Percentiles rank a stretch among this genome's conserved stretches.
Conservation (phyloP, 2,888 invertebrate species). For the Tethea ocularis region DNA sequence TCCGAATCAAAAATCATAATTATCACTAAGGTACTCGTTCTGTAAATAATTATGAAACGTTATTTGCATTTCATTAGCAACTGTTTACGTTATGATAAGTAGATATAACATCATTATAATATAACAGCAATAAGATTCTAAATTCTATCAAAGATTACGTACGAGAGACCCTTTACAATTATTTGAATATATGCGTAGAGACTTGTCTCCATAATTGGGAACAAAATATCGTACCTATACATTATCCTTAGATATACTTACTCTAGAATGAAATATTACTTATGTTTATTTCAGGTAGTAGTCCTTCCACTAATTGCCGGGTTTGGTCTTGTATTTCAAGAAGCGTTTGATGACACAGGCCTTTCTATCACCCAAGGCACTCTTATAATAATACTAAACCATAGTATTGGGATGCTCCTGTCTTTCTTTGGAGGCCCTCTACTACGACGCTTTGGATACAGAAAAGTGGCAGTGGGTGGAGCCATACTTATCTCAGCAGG, state of each 20-base stretch:
- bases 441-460: conserved; percentile 84
- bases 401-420: conserved; percentile 86
- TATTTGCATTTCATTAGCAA: conserved; percentile 7
- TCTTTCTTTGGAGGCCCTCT: conserved; percentile 87
- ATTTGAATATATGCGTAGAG: too few relatives aligned
- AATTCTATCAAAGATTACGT: neutral
- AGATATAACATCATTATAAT: neutral
- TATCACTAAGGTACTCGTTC: neutral
- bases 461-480: conserved; percentile 85
- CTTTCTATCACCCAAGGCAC: conserved; percentile 85
- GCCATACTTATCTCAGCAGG: conserved; percentile 82
- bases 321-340: conserved; percentile 87
- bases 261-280: neutral
- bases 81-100: conserved; percentile 18
- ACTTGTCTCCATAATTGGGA: too few relatives aligned
- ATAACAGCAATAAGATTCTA: neutral
- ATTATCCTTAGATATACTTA: neutral
- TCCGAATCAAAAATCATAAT: neutral
- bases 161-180: neutral
- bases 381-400: conserved; percentile 86
- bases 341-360: conserved; percentile 82
- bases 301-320: conserved; percentile 85
- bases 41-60: neutral
- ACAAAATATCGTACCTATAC: too few relatives aligned
- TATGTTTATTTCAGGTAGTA: conserved; percentile 62